Evolutionary conservation across 2,888 invertebrate species (phyloP).

Genomic region (Chaetoderma sp.): DNA sequence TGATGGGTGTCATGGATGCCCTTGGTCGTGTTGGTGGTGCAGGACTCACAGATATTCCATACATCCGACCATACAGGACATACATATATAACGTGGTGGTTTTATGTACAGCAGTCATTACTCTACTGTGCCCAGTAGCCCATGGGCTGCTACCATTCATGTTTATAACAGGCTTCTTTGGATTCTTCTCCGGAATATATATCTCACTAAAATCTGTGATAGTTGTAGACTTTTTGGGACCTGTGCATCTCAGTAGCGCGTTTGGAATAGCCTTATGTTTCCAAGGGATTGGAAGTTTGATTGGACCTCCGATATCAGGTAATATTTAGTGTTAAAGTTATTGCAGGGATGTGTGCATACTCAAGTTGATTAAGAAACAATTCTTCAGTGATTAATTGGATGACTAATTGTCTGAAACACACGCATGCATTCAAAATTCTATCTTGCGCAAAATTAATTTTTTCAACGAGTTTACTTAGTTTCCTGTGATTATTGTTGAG

Average conservation of each 20-base stretch:
- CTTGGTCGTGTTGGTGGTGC: neutral
- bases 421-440: too few relatives aligned
- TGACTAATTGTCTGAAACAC: too few relatives aligned
- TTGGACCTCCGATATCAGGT: conserved; percentile 59
- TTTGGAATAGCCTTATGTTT: conserved; percentile 53
- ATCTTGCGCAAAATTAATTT: too few relatives aligned
- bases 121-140: neutral
- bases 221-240: conserved; percentile 53
- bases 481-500: too few relatives aligned
- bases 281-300: conserved; percentile 51
- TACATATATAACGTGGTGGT: conserved; percentile 1
- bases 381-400: too few relatives aligned
- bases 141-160: neutral
- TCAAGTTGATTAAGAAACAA: too few relatives aligned
- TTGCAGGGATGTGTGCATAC: too few relatives aligned
- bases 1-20: neutral
- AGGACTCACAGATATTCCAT: neutral
- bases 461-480: too few relatives aligned
- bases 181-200: conserved; percentile 49
- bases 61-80: neutral
- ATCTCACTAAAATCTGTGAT: conserved; percentile 59
- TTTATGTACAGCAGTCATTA: neutral
- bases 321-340: too few relatives aligned
- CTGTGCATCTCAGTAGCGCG: conserved; percentile 48
- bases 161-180: conserved; percentile 39